Percentiles rank a stretch among this genome's conserved stretches.
These are phyloP conservation scores for Lithophane semibrunnea DNA, from an alignment of 2,888 invertebrate species.

Conservation along the genomic window DNA sequence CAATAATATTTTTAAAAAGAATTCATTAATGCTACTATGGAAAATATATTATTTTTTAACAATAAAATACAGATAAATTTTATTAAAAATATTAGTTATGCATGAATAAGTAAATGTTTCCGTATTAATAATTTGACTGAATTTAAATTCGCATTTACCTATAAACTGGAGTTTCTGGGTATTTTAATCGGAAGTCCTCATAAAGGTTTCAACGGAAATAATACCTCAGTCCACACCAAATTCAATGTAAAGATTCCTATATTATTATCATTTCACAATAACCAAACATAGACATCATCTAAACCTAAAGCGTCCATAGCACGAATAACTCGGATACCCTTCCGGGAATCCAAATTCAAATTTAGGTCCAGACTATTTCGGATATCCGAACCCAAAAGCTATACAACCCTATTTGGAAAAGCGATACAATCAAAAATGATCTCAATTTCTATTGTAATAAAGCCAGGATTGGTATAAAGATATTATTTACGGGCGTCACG, in stretches of 20 bases:
- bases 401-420: slow-evolving; percentile 58
- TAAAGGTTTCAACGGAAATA: slow-evolving; percentile 13
- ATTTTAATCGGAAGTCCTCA: slow-evolving; percentile 16
- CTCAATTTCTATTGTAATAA: slow-evolving; percentile 64
- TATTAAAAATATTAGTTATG: background rate
- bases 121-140: background rate
- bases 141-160: background rate
- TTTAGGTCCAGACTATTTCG: slow-evolving; percentile 49
- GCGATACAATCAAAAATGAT: slow-evolving; percentile 61
- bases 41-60: background rate
- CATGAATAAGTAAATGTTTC: background rate
- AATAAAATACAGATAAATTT: background rate
- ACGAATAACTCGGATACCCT: slow-evolving; percentile 48
- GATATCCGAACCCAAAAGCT: slow-evolving; percentile 52
- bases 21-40: background rate
- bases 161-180: background rate
- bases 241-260: slow-evolving; percentile 7
- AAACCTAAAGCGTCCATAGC: slow-evolving; percentile 48
- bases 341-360: slow-evolving; percentile 57
- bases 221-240: background rate
- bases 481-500: slow-evolving; percentile 70
- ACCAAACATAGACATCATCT: slow-evolving; percentile 34
- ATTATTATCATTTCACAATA: slow-evolving; percentile 35
- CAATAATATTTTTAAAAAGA: background rate
- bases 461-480: slow-evolving; percentile 64